Base-by-base conservation (phyloP, 2,797 vertebrate species). In the Poecilia gillii region DNA sequence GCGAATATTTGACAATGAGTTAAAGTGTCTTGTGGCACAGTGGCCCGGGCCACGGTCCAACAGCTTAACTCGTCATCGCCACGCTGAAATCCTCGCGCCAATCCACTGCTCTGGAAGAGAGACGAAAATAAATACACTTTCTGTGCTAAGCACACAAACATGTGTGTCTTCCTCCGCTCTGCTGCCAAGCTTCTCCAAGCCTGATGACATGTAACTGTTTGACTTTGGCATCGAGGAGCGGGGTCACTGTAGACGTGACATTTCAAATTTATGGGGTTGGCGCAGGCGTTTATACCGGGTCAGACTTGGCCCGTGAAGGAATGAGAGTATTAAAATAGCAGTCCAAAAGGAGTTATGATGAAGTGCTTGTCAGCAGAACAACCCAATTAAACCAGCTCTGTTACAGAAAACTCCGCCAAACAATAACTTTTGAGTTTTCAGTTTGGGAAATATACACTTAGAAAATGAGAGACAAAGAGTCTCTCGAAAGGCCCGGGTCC, bases 151-250 rank as follows among this genome's bases (percentile, higher is more conserved):
- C 75, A 36, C 68, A 57, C 73, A 81, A 81, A 78, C 74, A 57
- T 64, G 11, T 81, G 78, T 74, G 14, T 39, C 45, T 66, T 87
- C 73, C 43, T 51, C 46, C 46, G 39, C 62, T 59, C n/a, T 66
- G 45, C 79, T 88, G 91, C 85, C 86, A 87, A 85, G 55, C 83
- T 81, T 46, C 78, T 89, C 84, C 79, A 89, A 80, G 84, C 72
- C n/a, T 25, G 28, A 85, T 85, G 73, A 91, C 87, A 86, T 87
- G 75, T 55, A 90, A 80, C 81, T 82, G 80, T 90, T 89, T 86
- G 83, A 86, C 88, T 90, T 88, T 87, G 85, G 81, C 84, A 84
- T 82, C 36, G 72, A 84, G 72, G 66, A 86, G 80, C 66, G 33
- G n/a, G 4, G 78, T 74, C 46, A 78, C 77, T 88, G 74, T 90